These are phyloP conservation scores for Piezodorus guildinii DNA, from an alignment of 1,140 invertebrate genomes.

Conservation along the genomic window DNA sequence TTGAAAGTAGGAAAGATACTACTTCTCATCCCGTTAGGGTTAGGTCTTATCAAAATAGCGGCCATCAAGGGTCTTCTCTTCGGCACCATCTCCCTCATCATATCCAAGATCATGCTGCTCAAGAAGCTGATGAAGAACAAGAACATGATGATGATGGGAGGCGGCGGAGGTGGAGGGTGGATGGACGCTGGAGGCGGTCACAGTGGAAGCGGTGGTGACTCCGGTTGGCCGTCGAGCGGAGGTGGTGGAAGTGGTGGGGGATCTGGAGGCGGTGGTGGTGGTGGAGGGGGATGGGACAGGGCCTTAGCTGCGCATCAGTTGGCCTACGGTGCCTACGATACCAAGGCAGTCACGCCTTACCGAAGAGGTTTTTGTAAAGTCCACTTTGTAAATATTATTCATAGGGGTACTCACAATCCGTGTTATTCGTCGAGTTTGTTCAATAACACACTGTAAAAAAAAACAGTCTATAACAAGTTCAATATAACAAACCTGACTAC, in stretches of 20 bases:
- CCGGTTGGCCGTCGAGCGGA: too few relatives aligned
- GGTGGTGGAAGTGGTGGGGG: background rate
- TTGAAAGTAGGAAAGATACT: background rate
- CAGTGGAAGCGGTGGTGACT: background rate
- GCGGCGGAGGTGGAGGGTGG: background rate
- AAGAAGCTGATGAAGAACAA: background rate
- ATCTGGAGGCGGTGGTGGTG: background rate
- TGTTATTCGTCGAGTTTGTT: too few relatives aligned
- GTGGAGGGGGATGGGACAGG: background rate
- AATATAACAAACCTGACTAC: too few relatives aligned
- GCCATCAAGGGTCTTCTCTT: background rate
- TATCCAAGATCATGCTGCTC: background rate
- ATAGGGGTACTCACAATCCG: too few relatives aligned
- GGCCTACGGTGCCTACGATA: too few relatives aligned
- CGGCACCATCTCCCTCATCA: background rate
- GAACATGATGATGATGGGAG: background rate
- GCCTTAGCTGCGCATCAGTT: too few relatives aligned
- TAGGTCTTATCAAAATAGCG: background rate
- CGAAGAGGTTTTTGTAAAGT: too few relatives aligned
- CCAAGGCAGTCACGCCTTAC: too few relatives aligned
- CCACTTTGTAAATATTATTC: too few relatives aligned
- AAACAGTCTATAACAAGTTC: too few relatives aligned
- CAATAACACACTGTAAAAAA: too few relatives aligned
- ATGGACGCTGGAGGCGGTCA: too few relatives aligned
- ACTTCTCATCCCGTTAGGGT: background rate